Base-by-base conservation (phyloP, 2,797 vertebrate species). In the Chaetodon trifasciatus region DNA sequence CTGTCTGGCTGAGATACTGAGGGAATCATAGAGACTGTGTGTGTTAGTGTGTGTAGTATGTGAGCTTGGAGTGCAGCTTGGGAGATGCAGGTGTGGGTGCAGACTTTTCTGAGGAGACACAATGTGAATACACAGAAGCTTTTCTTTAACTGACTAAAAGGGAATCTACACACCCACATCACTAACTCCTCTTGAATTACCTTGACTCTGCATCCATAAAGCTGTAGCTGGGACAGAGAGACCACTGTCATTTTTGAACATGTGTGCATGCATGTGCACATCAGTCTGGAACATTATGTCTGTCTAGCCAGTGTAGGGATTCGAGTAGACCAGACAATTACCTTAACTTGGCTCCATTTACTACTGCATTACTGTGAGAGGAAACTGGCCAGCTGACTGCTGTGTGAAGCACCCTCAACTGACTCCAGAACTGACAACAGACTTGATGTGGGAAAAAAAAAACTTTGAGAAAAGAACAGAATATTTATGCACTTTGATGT, bases 281-380 rank as follows among this genome's bases (percentile, higher is more conserved):
- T 28, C 39, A 77, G 68, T 82, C 50, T 79, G 72, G n/a, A 84
- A 58, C 65, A 73, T 72, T 78, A 81, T 74, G 74, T 90, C 71
- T 69, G 81, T 42, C 23, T 42, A 70, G 42, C 79, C 84, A 87
- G 89, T 32, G 62, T 69, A 83, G 74, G 79, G 86, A 92, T 93
- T 91, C 90, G 49, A 82, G 50, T 16, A 78, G 83, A 80, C 73
- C 85, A 89, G 87, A 89, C 81, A 89, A 92, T 92, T 93, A 94
- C 84, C 86, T 80, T 83, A 86, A 83, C 76, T 92, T 88, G 87
- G 80, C 50, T 87, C 61, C 68, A 77, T 90, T 88, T 88, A 86
- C 82, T 70, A 67, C 79, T 82, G 72, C 82, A 85, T 87, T 91
- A 91, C 82, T 67, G 78, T 78, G 56, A 79, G 76, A 83, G 70